These are phyloP conservation scores for Chlorospingus semifuscus DNA, from an alignment of 2,797 vertebrate genomes.

Conservation along the genomic window DNA sequence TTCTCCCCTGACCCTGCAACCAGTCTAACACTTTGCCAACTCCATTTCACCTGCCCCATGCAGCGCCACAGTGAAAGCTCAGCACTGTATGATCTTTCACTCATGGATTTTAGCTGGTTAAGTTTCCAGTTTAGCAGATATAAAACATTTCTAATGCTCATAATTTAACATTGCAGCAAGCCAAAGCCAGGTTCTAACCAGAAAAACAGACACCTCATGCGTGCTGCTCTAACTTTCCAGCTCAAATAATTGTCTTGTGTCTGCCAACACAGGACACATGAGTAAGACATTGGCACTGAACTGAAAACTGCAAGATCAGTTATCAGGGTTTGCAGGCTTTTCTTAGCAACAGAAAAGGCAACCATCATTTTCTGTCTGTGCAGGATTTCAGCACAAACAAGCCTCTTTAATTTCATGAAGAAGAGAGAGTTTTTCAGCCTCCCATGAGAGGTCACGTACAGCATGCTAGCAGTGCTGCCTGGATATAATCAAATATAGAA, in stretches of 20 bases:
- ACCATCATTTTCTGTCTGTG: neutral
- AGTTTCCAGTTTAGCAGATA: neutral
- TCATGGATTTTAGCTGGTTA: neutral
- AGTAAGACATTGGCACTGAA: conserved; percentile 32
- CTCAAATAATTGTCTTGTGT: neutral
- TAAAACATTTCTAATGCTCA: neutral
- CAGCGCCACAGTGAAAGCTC: neutral
- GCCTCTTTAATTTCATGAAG: neutral
- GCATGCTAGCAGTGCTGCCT: neutral
- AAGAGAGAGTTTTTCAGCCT: neutral
- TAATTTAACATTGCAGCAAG: neutral
- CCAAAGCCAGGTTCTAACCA: conserved; percentile 30
- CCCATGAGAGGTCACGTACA: neutral
- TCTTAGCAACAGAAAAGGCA: conserved; percentile 12
- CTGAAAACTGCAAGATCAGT: neutral
- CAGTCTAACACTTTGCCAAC: neutral
- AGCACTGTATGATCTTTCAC: neutral
- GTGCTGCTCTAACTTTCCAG: neutral
- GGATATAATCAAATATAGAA: neutral
- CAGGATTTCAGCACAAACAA: conserved; percentile 1
- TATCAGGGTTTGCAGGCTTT: conserved; percentile 11
- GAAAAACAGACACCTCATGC: conserved; percentile 40
- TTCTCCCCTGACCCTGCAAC: neutral
- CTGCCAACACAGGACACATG: conserved; percentile 23
- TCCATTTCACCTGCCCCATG: neutral